These are phyloP conservation scores for Zaprionus capensis DNA, from an alignment of 1,140 invertebrate species.

Conservation along the genomic window DNA sequence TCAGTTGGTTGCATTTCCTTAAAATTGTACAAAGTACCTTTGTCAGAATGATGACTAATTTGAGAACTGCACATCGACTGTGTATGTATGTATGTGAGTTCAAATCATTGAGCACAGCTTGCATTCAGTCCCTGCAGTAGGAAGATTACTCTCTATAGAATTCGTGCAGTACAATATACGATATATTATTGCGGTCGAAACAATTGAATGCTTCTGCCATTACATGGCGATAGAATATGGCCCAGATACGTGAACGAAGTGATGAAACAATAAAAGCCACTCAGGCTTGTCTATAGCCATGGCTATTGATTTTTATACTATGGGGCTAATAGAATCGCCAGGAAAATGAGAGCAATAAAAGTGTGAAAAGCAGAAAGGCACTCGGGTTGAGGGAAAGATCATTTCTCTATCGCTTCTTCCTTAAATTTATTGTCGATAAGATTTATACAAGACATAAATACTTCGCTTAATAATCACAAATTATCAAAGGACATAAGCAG, in stretches of 20 bases:
- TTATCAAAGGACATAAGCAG: too few species aligned
- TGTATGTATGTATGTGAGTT: too few species aligned
- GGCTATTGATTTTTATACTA: slow-evolving; percentile 46
- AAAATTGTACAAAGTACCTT: neutral
- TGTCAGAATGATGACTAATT: slow-evolving; percentile 22
- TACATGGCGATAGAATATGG: slow-evolving; percentile 29
- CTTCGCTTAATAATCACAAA: too few species aligned
- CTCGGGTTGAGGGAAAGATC: neutral
- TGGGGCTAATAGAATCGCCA: neutral
- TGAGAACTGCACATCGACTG: neutral
- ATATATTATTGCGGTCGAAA: slow-evolving; percentile 31
- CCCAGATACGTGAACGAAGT: slow-evolving; percentile 26
- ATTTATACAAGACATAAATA: too few species aligned
- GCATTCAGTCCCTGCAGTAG: slow-evolving; percentile 4
- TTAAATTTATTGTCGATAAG: too few species aligned
- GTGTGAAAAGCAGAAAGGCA: neutral
- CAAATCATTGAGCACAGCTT: neutral
- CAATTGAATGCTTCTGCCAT: slow-evolving; percentile 59
- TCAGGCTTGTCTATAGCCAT: slow-evolving; percentile 36
- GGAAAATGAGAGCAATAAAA: neutral
- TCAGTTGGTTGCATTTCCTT: neutral
- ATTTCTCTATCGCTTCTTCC: too few species aligned
- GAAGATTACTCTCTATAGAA: slow-evolving; percentile 14
- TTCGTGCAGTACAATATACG: slow-evolving; percentile 6
- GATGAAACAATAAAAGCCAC: slow-evolving; percentile 73